Percentiles rank a stretch among this genome's conserved stretches.
Evolutionary conservation across 2,113 vertebrate genomes (phyloP).

Genomic region (Microtus ochrogaster): DNA sequence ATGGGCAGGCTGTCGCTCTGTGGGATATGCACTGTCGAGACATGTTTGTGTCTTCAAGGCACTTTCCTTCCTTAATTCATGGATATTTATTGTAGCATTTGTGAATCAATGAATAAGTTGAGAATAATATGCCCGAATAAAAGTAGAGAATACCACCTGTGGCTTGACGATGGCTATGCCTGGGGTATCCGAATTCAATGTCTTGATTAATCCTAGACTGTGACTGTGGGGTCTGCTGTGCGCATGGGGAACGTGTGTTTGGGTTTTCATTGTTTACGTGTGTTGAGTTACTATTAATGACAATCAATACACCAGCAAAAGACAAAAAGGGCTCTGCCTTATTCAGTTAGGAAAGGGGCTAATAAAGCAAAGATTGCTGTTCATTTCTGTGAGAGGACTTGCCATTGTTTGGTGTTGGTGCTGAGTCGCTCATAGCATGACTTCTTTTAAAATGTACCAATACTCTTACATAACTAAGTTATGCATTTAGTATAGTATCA

Average conservation of each 20-base stretch:
- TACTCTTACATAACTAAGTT: not conserved
- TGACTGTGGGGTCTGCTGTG: not conserved
- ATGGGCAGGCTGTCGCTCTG: not conserved
- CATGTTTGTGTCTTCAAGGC: not conserved
- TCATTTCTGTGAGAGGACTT: not conserved
- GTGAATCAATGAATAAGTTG: not conserved
- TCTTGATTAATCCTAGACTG: conserved; percentile 27
- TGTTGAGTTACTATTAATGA: not conserved
- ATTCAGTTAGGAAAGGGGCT: not conserved
- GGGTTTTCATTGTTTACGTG: not conserved
- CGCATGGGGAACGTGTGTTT: not conserved
- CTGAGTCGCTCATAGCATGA: not conserved
- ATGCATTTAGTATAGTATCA: not conserved
- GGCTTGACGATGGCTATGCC: not conserved
- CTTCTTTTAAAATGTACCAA: not conserved
- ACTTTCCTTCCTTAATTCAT: not conserved
- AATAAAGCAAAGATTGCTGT: not conserved
- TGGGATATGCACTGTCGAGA: not conserved
- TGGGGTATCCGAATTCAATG: conserved; percentile 35
- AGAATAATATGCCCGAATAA: not conserved
- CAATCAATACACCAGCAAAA: not conserved
- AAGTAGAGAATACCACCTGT: not conserved
- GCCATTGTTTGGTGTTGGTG: rapidly evolving
- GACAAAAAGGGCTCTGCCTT: not conserved
- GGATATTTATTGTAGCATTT: not conserved